Base-by-base conservation (phyloP, 1,140 invertebrate genomes). In the Drosophila parabipectinata region DNA sequence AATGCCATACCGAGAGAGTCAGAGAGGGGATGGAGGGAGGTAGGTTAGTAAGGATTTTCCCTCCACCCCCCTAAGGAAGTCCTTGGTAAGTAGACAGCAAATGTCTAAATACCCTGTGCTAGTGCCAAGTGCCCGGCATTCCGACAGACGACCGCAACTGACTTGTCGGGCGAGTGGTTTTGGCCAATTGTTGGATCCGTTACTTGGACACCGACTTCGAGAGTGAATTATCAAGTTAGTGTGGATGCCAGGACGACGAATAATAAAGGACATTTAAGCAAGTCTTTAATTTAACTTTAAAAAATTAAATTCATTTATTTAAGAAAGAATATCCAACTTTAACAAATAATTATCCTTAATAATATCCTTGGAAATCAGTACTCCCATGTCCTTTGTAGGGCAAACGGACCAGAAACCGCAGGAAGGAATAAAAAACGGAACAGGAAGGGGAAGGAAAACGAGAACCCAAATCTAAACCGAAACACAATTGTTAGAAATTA, bases 401-500 rank as follows among this genome's bases (percentile, higher is more conserved):
- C 47, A 54, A 74, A 41, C 9, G 61, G 68, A 18, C 7, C 37
- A 24, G 28, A 15, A 45, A 67, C 54, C 61, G 28, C 55, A 72
- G 47, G 26, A 53, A 15, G 34, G 50, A 41, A 41, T n/a, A 41
- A 2, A 14, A 15, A 44, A 44, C 14, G 41, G 14, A 15, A 60
- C 6, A 52, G 50, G 26, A 53, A 48, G 21, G 12, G 54, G 6
- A 48, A 24, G 39, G 58, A 48, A 50, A 53, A 39, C 51, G 24
- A 56, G 77, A 87, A 79, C 74, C 79, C 72, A 79, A 88, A 83
- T 88, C 84, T 77, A 88, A 88, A 83, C 83, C 79, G 77, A 83
- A 88, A 88, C 83, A 88, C 83, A 88, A 88, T 88, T 88, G 83
- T 83, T 88, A 71, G 84, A 79, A 88, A 88, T 88, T 88, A 88